Conservation (phyloP, 2,888 invertebrate genomes). For the Leptinotarsa peninsularis region DNA sequence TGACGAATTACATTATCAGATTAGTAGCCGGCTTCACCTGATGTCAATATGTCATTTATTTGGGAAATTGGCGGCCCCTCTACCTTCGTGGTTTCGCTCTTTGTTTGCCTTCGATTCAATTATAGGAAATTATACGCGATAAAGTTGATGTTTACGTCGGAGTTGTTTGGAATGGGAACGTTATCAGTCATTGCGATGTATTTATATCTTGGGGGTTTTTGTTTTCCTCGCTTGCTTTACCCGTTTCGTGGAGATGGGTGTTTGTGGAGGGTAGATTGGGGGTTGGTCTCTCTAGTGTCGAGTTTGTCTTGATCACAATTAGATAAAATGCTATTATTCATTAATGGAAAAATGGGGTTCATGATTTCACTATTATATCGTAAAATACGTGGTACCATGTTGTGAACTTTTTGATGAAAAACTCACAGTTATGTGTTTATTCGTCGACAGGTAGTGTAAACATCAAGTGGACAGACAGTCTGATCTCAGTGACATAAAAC, state of each 20-base stretch:
- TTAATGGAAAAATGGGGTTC: too few species aligned
- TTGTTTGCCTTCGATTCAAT: conserved; percentile 17
- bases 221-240: background rate
- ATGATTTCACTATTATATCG: too few species aligned
- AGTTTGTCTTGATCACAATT: background rate
- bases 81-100: background rate
- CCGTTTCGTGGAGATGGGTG: background rate
- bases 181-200: background rate
- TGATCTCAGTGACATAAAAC: too few species aligned
- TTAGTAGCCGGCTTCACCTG: conserved; percentile 61
- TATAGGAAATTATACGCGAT: conserved; percentile 17
- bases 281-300: background rate
- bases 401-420: too few species aligned
- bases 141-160: conserved; percentile 8
- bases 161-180: background rate
- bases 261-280: background rate
- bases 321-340: too few species aligned
- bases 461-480: too few species aligned
- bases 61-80: conserved; percentile 10
- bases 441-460: too few species aligned
- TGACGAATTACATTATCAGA: conserved; percentile 65
- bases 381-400: too few species aligned
- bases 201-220: conserved; percentile 4
- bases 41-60: conserved; percentile 50
- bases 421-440: too few species aligned